A percentile compares a stretch with the other conserved stretches of the same genome.
phyloP scores from a whole-genome alignment of 2,797 vertebrate genomes.

The Oreonectes daqikongensis region DNA sequence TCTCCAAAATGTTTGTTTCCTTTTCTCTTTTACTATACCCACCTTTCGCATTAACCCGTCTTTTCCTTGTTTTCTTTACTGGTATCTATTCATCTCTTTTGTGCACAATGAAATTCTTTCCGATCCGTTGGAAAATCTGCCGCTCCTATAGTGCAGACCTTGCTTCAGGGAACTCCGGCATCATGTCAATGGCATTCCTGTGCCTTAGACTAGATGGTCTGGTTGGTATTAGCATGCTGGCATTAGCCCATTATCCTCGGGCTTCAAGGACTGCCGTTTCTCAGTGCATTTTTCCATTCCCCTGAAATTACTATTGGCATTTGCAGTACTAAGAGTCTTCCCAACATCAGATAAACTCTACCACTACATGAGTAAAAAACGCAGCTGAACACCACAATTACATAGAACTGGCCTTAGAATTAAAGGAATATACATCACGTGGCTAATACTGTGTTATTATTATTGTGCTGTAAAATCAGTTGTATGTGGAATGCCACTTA shows the following conservation, averaged over 20 bases:
- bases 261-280: slow-evolving; percentile 35
- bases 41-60: not conserved
- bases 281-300: slow-evolving; percentile 32
- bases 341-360: slow-evolving; percentile 5
- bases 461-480: too few relatives aligned
- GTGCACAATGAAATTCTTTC: slow-evolving; percentile 64
- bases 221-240: slow-evolving; percentile 51
- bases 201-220: slow-evolving; percentile 39
- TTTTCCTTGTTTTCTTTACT: slow-evolving; percentile 19
- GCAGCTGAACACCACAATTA: slow-evolving; percentile 15
- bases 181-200: slow-evolving; percentile 56
- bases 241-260: slow-evolving; percentile 13
- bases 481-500: too few relatives aligned
- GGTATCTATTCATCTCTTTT: slow-evolving; percentile 49
- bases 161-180: slow-evolving; percentile 58
- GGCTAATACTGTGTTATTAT: not conserved
- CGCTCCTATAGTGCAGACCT: slow-evolving; percentile 67
- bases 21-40: slow-evolving; percentile 11
- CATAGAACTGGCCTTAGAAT: not conserved
- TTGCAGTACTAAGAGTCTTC: not conserved
- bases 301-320: slow-evolving; percentile 19
- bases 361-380: not conserved
- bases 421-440: not conserved
- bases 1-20: slow-evolving; percentile 13
- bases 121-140: slow-evolving; percentile 65